Conservation (phyloP, 2,797 vertebrate genomes). For the Brotula barbata region DNA sequence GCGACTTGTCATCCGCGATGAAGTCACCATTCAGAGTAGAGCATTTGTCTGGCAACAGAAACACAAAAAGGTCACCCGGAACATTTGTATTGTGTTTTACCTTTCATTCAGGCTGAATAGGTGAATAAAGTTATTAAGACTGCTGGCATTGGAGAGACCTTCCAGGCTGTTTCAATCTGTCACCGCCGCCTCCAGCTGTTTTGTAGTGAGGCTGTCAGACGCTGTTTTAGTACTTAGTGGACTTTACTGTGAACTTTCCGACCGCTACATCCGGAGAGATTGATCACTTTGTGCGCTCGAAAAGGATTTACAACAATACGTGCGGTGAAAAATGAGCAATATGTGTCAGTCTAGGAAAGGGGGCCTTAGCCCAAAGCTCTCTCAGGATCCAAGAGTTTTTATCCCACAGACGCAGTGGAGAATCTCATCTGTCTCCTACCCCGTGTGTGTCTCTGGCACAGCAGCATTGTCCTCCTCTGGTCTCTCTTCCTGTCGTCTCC, state of each 20-base stretch:
- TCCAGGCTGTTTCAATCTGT: neutral
- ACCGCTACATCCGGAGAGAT: neutral
- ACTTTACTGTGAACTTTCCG: neutral
- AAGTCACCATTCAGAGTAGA: slow-evolving; percentile 12
- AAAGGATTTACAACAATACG: slow-evolving; percentile 3
- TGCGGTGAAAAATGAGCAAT: neutral
- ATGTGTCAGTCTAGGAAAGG: neutral
- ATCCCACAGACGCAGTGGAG: neutral
- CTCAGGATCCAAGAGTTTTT: slow-evolving; percentile 4
- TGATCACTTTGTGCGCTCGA: neutral
- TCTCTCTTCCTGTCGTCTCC: slow-evolving; percentile 2
- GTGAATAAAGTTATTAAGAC: neutral
- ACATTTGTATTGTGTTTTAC: slow-evolving; percentile 10
- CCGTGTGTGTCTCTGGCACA: no score
- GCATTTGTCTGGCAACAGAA: slow-evolving; percentile 31
- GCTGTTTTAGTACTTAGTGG: neutral
- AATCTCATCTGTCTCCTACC: neutral
- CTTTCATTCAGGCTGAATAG: slow-evolving; percentile 16
- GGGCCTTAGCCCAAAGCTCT: neutral
- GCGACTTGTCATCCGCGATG: slow-evolving; percentile 18
- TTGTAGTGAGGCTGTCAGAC: neutral
- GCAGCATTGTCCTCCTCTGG: neutral
- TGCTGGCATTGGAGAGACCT: neutral
- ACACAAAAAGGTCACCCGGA: slow-evolving; percentile 22
- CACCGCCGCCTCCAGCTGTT: neutral